Conservation (phyloP, 2,888 invertebrate genomes). For the Rhagium mordax region DNA sequence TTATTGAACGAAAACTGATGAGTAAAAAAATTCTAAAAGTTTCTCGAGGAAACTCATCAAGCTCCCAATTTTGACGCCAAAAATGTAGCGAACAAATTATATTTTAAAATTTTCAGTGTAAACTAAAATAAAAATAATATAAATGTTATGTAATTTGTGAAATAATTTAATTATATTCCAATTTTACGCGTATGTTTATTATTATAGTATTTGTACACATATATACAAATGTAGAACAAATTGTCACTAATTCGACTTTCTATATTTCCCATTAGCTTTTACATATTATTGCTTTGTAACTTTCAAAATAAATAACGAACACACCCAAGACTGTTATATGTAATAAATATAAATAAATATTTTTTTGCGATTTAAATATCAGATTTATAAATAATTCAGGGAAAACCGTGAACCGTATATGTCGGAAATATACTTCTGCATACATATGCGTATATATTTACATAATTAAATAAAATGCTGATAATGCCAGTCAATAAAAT, state of each 20-base stretch:
- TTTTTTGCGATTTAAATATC: constrained; percentile 3
- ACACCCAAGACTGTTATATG: neutral
- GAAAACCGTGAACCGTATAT: neutral
- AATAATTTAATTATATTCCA: no score
- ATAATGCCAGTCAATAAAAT: neutral
- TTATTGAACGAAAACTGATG: no score
- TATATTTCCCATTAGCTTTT: neutral
- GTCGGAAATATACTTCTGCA: neutral
- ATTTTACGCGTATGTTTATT: no score
- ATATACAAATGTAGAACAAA: neutral
- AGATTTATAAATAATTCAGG: constrained; percentile 2
- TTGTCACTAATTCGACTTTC: constrained; percentile 5
- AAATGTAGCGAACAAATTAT: no score
- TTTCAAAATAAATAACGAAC: neutral
- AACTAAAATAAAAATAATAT: no score
- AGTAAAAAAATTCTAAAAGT: no score
- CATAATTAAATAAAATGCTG: constrained; percentile 9
- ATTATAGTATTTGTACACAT: no score
- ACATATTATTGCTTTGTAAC: constrained; percentile 11
- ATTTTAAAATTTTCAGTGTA: no score
- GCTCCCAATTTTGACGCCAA: no score
- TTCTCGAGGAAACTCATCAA: no score
- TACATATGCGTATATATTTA: neutral
- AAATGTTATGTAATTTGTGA: no score
- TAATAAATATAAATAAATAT: constrained; percentile 5